Evolutionary conservation across 2,797 vertebrate species (phyloP).

Genomic region (Neosilurus hyrtlii): DNA sequence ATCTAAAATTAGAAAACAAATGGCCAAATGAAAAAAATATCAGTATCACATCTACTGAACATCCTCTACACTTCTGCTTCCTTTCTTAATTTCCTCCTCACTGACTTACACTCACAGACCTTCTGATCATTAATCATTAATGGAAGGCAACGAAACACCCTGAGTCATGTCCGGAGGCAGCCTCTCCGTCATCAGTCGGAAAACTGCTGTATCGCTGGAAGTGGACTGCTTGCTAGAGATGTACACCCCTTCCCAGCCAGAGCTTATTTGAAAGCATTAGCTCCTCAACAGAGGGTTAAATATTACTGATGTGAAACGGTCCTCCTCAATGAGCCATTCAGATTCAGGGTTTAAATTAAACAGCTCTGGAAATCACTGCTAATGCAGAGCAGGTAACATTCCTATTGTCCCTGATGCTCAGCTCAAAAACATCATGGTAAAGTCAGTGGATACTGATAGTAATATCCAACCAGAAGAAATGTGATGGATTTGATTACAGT

Average conservation of each 20-base stretch:
- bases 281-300: constrained; percentile 44
- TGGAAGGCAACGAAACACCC: constrained; percentile 38
- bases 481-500: not conserved
- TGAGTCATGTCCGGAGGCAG: constrained; percentile 38
- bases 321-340: constrained; percentile 37
- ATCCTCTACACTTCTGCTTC: constrained; percentile 9
- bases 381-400: constrained; percentile 38
- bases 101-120: constrained; percentile 36
- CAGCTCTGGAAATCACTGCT: constrained; percentile 13
- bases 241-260: constrained; percentile 19
- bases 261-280: constrained; percentile 45
- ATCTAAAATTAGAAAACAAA: constrained; percentile 1
- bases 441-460: not conserved
- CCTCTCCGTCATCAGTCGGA: constrained; percentile 41
- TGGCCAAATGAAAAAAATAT: not conserved
- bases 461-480: not conserved
- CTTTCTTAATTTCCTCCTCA: constrained; percentile 34
- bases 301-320: constrained; percentile 44
- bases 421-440: not conserved
- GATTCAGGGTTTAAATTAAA: constrained; percentile 45
- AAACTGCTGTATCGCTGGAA: constrained; percentile 50
- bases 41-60: constrained; percentile 11
- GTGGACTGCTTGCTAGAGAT: constrained; percentile 29
- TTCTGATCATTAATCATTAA: constrained; percentile 53
- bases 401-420: constrained; percentile 16